Conservation (phyloP, 2,797 vertebrate species). For the Rhinoraja longicauda region DNA sequence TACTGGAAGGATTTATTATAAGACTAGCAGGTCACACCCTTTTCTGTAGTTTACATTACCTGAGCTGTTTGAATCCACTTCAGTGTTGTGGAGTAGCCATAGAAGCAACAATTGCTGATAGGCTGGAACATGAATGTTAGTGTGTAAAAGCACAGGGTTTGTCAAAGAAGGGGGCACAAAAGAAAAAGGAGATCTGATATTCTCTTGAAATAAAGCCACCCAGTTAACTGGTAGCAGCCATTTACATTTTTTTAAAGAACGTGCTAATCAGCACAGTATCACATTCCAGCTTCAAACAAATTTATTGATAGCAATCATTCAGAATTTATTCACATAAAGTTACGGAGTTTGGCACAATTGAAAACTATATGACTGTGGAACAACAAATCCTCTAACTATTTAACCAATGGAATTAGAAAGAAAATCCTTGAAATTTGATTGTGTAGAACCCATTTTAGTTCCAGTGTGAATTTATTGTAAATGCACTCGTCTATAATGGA, state of each 20-base stretch:
- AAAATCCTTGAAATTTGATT: not conserved
- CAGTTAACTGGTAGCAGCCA: not conserved
- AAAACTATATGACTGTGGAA: not conserved
- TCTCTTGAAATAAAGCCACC: not conserved
- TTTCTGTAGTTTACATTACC: slow-evolving; percentile 25
- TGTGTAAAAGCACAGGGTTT: not conserved
- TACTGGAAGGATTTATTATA: slow-evolving; percentile 29
- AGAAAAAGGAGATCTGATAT: not conserved
- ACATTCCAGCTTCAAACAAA: not conserved
- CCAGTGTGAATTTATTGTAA: not conserved
- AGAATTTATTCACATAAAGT: not conserved
- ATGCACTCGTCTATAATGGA: not conserved
- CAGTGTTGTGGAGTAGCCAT: slow-evolving; percentile 29
- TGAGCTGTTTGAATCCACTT: slow-evolving; percentile 30
- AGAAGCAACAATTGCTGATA: slow-evolving; percentile 18
- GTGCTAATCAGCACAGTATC: not conserved
- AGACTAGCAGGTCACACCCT: not conserved
- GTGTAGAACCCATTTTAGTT: not conserved
- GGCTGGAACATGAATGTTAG: slow-evolving; percentile 1
- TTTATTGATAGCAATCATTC: not conserved
- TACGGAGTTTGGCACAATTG: not conserved
- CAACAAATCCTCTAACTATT: not conserved
- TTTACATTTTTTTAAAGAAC: not conserved
- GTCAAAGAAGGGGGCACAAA: not conserved
- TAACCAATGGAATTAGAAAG: not conserved